Conservation (phyloP, 2,113 vertebrate genomes). For the Amphilophus citrinellus region DNA sequence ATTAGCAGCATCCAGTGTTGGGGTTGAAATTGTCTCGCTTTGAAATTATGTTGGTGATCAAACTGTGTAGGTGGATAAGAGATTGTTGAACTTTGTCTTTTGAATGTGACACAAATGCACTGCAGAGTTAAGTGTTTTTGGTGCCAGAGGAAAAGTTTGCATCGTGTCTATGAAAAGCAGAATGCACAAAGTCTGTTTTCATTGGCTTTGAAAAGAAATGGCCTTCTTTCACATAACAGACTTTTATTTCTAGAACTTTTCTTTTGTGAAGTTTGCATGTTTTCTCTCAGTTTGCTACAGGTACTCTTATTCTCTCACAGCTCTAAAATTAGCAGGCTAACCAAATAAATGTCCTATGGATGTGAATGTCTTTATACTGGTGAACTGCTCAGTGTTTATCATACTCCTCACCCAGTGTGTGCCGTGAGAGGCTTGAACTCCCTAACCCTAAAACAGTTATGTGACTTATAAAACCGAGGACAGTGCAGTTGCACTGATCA, state of each 20-base stretch:
- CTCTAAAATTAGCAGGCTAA: slow-evolving; percentile 1
- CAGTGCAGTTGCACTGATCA: neutral
- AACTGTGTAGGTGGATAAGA: neutral
- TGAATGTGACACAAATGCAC: neutral
- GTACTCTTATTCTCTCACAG: neutral
- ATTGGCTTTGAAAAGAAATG: neutral
- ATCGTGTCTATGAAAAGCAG: neutral
- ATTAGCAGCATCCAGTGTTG: neutral
- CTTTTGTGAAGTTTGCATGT: neutral
- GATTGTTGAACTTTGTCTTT: neutral
- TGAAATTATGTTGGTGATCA: neutral
- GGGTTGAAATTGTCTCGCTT: neutral
- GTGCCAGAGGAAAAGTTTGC: neutral
- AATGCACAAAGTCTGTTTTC: neutral
- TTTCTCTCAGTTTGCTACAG: neutral
- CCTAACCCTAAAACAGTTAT: neutral
- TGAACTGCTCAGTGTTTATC: neutral
- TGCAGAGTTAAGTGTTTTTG: neutral
- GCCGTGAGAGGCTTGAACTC: neutral
- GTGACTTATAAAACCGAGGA: neutral
- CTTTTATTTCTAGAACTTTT: neutral
- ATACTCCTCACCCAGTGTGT: neutral
- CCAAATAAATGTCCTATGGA: neutral
- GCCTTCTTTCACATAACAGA: neutral
- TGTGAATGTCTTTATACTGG: neutral